Percentiles rank a stretch among this genome's conserved stretches.
Evolutionary conservation across 1,140 invertebrate genomes (phyloP).

Genomic region (Drosophila subobscura): DNA sequence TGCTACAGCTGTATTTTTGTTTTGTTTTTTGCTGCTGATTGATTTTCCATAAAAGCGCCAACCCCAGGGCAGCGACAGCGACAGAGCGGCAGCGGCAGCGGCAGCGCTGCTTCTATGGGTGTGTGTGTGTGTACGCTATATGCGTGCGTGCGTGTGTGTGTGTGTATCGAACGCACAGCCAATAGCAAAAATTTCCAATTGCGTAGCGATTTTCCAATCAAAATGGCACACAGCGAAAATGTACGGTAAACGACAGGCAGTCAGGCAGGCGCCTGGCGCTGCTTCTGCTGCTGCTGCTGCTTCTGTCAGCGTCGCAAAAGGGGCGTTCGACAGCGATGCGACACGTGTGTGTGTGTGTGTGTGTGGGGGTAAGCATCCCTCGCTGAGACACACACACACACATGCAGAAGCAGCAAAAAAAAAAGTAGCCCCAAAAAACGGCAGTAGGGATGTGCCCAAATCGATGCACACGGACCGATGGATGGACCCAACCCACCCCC

Average conservation of each 20-base stretch:
- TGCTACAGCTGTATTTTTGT: slow-evolving; percentile 20
- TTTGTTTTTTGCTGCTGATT: slow-evolving; percentile 58
- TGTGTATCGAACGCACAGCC: slow-evolving; percentile 72
- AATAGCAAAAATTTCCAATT: slow-evolving; percentile 81
- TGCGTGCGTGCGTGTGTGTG: slow-evolving; percentile 19
- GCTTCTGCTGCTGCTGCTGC: too few species aligned
- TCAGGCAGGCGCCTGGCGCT: neutral
- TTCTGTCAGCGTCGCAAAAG: too few species aligned
- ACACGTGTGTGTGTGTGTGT: neutral
- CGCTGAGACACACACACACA: slow-evolving; percentile 23
- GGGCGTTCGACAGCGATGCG: too few species aligned
- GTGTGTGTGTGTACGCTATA: slow-evolving; percentile 7
- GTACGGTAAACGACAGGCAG: slow-evolving; percentile 17
- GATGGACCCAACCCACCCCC: slow-evolving; percentile 3
- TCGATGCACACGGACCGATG: slow-evolving; percentile 53
- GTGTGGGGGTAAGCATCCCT: slow-evolving; percentile 27
- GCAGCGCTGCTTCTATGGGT: slow-evolving; percentile 22
- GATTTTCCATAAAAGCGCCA: slow-evolving; percentile 77
- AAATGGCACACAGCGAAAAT: slow-evolving; percentile 65
- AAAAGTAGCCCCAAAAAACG: slow-evolving; percentile 7
- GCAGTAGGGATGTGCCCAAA: slow-evolving; percentile 30
- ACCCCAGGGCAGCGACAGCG: slow-evolving; percentile 42
- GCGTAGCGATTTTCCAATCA: slow-evolving; percentile 80
- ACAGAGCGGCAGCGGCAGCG: slow-evolving; percentile 5
- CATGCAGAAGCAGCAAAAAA: slow-evolving; percentile 13